Conservation (phyloP, 2,797 vertebrate species). For the Delichon dasypus region DNA sequence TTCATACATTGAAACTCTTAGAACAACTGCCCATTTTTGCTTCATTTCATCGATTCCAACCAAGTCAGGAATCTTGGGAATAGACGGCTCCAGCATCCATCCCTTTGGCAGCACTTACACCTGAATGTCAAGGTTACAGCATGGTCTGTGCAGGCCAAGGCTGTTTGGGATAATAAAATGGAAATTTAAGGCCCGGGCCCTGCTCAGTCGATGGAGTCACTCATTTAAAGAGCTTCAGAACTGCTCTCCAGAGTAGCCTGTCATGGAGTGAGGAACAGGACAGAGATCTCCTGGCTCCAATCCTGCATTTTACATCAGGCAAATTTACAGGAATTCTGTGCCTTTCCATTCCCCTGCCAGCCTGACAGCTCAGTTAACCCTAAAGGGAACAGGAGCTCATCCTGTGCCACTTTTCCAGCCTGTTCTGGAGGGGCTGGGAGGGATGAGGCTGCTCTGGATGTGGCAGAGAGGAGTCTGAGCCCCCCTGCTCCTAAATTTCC, state of each 20-base stretch:
- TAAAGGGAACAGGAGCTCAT: not conserved
- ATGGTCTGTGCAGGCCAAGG: not conserved
- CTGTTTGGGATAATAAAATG: not conserved
- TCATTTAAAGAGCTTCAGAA: not conserved
- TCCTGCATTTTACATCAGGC: not conserved
- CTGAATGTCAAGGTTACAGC: not conserved
- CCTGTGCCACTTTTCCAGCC: not conserved
- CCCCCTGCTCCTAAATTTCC: not conserved
- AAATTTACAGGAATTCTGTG: not conserved
- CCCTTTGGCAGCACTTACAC: not conserved
- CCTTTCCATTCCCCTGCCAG: not conserved
- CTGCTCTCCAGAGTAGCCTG: not conserved
- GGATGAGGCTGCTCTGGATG: not conserved
- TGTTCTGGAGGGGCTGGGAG: not conserved
- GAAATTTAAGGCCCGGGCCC: not conserved
- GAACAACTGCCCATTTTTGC: not conserved
- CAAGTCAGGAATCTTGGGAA: not conserved
- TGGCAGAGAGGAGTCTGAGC: not conserved
- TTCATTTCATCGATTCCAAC: not conserved
- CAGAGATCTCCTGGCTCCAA: not conserved
- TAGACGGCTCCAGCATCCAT: not conserved
- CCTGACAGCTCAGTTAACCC: not conserved
- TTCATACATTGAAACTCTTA: not conserved
- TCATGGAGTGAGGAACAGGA: not conserved
- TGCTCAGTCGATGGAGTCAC: not conserved